Evolutionary conservation across 2,797 vertebrate species (phyloP).

Genomic region (Aulostomus chinensis): DNA sequence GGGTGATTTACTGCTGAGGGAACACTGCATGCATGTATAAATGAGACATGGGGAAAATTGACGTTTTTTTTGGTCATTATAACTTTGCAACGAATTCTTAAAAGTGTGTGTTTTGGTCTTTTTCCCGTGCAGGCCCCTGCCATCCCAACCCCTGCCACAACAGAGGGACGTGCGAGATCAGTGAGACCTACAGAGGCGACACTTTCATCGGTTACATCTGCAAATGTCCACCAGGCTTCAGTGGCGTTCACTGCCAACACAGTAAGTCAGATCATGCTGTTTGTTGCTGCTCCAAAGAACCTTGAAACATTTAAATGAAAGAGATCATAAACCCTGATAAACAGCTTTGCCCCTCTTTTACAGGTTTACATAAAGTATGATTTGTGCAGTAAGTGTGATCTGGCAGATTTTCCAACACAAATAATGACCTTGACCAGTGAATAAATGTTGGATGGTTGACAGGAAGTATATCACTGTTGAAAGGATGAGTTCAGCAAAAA

Average conservation of each 20-base stretch:
- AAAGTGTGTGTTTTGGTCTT: conserved; percentile 4
- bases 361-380: neutral
- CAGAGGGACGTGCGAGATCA: conserved; percentile 94
- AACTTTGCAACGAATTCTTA: neutral
- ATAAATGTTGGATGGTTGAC: conserved; percentile 35
- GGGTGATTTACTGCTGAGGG: too few relatives aligned
- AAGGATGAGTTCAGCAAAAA: conserved; percentile 58
- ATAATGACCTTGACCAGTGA: conserved; percentile 45
- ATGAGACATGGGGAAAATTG: too few relatives aligned
- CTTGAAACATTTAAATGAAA: neutral
- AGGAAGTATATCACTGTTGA: conserved; percentile 44
- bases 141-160: conserved; percentile 97
- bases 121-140: conserved; percentile 85
- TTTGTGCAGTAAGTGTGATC: conserved; percentile 11
- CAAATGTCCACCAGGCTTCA: conserved; percentile 93
- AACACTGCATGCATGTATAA: too few relatives aligned
- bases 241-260: conserved; percentile 96
- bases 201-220: conserved; percentile 97
- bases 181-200: conserved; percentile 94
- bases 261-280: conserved; percentile 83
- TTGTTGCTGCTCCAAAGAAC: neutral
- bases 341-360: neutral
- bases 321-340: too few relatives aligned
- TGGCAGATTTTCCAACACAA: conserved; percentile 17
- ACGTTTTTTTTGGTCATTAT: neutral